Conservation (phyloP, 2,888 invertebrate genomes). For the Cheilosia pagana region DNA sequence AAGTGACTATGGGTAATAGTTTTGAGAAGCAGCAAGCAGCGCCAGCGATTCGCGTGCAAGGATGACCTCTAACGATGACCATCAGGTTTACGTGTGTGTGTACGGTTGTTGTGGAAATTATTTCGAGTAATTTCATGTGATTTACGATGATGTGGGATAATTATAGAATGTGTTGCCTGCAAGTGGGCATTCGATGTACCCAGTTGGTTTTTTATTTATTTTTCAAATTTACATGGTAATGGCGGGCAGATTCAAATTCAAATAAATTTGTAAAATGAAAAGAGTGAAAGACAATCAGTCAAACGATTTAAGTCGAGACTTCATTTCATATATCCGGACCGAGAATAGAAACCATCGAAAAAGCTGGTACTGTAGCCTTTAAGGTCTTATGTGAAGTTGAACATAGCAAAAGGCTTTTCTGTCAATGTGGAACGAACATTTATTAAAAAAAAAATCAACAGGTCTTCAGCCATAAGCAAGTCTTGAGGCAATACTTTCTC, state of each 20-base stretch:
- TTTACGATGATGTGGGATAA: conserved; percentile 59
- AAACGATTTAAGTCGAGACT: too few relatives aligned
- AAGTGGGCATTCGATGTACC: neutral
- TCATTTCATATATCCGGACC: too few relatives aligned
- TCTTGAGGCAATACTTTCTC: too few relatives aligned
- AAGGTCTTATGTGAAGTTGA: too few relatives aligned
- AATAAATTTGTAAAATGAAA: too few relatives aligned
- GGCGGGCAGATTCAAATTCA: neutral
- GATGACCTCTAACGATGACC: conserved; percentile 73
- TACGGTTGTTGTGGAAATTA: conserved; percentile 40
- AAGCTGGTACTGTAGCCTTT: too few relatives aligned
- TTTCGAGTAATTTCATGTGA: conserved; percentile 62
- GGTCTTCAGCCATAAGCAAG: too few relatives aligned
- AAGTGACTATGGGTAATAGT: conserved; percentile 48
- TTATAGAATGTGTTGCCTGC: neutral
- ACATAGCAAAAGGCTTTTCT: too few relatives aligned
- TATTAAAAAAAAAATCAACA: too few relatives aligned
- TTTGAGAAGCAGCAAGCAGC: conserved; percentile 42
- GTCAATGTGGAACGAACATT: too few relatives aligned
- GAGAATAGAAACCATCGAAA: too few relatives aligned
- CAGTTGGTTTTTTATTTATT: neutral
- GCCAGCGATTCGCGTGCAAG: conserved; percentile 67
- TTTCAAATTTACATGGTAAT: neutral
- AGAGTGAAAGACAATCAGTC: too few relatives aligned
- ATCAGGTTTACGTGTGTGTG: conserved; percentile 38